A percentile compares a stretch with the other conserved stretches of the same genome.
Conservation (phyloP, 2,888 invertebrate genomes). For the Drosophila vallismaia region DNA sequence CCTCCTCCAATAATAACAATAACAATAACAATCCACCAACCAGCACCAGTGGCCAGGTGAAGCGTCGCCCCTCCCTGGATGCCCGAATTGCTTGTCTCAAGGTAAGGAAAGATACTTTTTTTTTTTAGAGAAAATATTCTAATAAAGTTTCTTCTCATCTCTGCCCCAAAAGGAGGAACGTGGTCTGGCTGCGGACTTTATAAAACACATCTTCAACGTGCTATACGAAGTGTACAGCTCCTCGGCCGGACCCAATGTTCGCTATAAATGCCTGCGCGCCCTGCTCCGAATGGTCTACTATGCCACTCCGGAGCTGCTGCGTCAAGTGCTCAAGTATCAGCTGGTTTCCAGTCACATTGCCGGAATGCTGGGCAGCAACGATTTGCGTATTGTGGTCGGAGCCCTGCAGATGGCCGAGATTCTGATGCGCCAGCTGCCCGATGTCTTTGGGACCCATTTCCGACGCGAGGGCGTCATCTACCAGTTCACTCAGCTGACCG, state of each 20-base stretch:
- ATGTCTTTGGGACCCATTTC: constrained; percentile 97
- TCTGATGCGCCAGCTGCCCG: constrained; percentile 97
- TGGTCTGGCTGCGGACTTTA: constrained; percentile 88
- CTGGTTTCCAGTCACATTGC: constrained; percentile 98
- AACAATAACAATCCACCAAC: constrained; percentile 34
- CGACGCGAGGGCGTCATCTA: constrained; percentile 98
- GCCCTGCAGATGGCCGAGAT: constrained; percentile 98
- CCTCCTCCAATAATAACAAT: constrained; percentile 36
- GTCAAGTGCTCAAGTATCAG: constrained; percentile 88
- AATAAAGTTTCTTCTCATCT: too few relatives aligned
- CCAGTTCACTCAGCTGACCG: constrained; percentile 90
- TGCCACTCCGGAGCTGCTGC: constrained; percentile 93
- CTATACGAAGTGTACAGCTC: constrained; percentile 99
- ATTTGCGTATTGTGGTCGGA: constrained; percentile 97
- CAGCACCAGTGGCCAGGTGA: constrained; percentile 39
- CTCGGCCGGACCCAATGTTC: constrained; percentile 98
- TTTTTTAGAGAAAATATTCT: too few relatives aligned
- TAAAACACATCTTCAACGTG: constrained; percentile 94
- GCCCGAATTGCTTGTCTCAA: constrained; percentile 88
- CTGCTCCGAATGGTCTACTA: constrained; percentile 98
- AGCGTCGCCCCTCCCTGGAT: constrained; percentile 84
- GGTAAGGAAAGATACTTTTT: constrained; percentile 7
- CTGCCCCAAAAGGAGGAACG: constrained; percentile 85
- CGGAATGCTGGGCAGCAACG: constrained; percentile 98
- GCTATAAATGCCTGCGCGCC: constrained; percentile 98